Evolutionary conservation across 2,888 invertebrate species (phyloP).

Genomic region (Lacanobia wlatinum): DNA sequence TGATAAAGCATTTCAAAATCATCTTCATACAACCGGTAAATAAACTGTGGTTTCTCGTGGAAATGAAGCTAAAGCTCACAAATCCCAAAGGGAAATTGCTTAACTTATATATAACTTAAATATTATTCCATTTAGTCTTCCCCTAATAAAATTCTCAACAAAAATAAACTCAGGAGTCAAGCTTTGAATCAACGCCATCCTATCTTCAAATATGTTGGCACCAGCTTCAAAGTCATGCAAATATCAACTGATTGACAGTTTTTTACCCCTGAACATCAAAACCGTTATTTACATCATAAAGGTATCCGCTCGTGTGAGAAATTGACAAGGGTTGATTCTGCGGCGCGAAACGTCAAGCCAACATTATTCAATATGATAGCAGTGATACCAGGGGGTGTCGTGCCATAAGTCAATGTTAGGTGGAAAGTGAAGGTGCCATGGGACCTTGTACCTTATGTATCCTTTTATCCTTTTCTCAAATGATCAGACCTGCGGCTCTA

Average conservation of each 20-base stretch:
- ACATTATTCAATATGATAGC: conserved; percentile 33
- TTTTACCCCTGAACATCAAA: conserved; percentile 35
- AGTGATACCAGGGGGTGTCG: conserved; percentile 2
- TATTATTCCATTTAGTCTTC: not conserved
- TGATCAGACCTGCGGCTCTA: not conserved
- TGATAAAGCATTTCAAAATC: no score
- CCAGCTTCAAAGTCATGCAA: conserved; percentile 26
- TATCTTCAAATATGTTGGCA: conserved; percentile 3
- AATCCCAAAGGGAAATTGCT: no score
- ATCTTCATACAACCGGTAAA: no score
- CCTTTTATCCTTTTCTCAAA: not conserved
- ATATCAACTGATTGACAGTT: conserved; percentile 44
- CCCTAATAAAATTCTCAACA: not conserved
- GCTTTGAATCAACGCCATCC: no score
- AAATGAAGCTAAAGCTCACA: no score
- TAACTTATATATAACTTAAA: no score
- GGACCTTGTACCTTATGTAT: not conserved
- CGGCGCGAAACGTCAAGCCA: conserved; percentile 25
- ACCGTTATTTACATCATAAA: conserved; percentile 52
- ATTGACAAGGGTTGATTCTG: conserved; percentile 56
- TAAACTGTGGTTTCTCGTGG: no score
- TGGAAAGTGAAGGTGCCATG: not conserved
- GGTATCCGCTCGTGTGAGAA: conserved; percentile 41
- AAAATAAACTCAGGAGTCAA: not conserved
- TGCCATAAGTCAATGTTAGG: not conserved